Evolutionary conservation across 2,113 vertebrate species (phyloP), one percentile per base, ranked within the genome.

Genomic region (Astur gentilis): DNA sequence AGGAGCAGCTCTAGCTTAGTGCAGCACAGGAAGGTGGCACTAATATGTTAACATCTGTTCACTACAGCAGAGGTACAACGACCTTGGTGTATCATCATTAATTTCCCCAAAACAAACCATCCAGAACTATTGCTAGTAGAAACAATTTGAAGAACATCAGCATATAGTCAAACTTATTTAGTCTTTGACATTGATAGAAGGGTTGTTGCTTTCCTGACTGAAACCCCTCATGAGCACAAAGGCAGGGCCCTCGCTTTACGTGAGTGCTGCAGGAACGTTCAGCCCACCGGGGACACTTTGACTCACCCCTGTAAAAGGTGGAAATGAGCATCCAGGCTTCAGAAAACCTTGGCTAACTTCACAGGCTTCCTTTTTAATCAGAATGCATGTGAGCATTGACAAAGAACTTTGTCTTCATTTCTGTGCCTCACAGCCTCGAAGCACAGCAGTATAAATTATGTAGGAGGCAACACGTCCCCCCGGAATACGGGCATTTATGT

Each of bases 41-140:
- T 94, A 94, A 97, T 93, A 71, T 93, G 95, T 61, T 96, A 96
- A 77, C 97, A 98, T 93, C 97, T 97, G 97, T 21, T 97, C 75
- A 5, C 55, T 92, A 22, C 96, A 91, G 95, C 81, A 62, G 75
- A 94, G 65, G 71, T 47, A n/a, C 94, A 23, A 21, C 5, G 95
- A 97, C 97, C 97, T 97, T 97, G 97, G 86, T 92, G 88, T 91
- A 87, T 95, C 96, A 91, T 95, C 97, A 97, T 98, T 96, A 96
- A 97, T 97, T 97, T 91, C 96, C 95, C 85, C 58, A 40, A 96
- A 97, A 90, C 93, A 97, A 97, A 91, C 95, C 96, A 97, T 75
- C 96, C 96, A 96, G 93, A 98, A 97, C 95, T 80, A 65, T n/a
- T 65, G 97, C 93, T 94, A 81, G 90, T 79, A 72, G 88, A 90